phyloP scores from a whole-genome alignment of 2,888 invertebrate species.

The Tetropium fuscum region DNA sequence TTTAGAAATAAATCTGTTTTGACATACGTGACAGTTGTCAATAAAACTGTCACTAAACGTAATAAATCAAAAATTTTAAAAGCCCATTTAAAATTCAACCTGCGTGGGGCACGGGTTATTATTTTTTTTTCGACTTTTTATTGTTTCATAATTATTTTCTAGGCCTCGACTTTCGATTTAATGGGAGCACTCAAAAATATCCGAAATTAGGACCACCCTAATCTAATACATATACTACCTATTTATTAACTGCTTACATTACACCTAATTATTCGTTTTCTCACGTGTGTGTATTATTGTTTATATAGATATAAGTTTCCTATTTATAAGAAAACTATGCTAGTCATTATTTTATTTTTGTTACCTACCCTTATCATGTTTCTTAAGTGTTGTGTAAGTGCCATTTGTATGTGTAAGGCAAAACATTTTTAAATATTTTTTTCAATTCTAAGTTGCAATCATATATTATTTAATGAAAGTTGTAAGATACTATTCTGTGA shows the following conservation, averaged over 20 bases:
- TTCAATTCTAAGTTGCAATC: conserved; percentile 25
- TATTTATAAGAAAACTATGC: conserved; percentile 32
- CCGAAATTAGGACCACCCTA: no score
- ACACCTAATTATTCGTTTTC: conserved; percentile 8
- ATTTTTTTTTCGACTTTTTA: no score
- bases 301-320: conserved; percentile 19
- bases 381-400: conserved; percentile 51
- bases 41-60: no score
- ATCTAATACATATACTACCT: no score
- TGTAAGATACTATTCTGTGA: conserved; percentile 63
- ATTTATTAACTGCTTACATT: conserved; percentile 5
- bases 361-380: conserved; percentile 42
- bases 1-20: no score
- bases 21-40: no score
- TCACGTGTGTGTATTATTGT: conserved; percentile 17
- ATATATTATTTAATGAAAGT: conserved; percentile 40
- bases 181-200: no score
- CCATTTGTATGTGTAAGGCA: conserved; percentile 45
- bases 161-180: no score
- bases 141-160: no score
- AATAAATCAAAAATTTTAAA: no score
- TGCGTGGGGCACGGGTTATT: no score
- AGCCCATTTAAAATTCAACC: no score
- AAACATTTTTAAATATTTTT: conserved; percentile 46
- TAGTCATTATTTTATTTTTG: conserved; percentile 43